Base-by-base conservation (phyloP, 2,888 invertebrate genomes). In the Holacanthella duospinosa region DNA sequence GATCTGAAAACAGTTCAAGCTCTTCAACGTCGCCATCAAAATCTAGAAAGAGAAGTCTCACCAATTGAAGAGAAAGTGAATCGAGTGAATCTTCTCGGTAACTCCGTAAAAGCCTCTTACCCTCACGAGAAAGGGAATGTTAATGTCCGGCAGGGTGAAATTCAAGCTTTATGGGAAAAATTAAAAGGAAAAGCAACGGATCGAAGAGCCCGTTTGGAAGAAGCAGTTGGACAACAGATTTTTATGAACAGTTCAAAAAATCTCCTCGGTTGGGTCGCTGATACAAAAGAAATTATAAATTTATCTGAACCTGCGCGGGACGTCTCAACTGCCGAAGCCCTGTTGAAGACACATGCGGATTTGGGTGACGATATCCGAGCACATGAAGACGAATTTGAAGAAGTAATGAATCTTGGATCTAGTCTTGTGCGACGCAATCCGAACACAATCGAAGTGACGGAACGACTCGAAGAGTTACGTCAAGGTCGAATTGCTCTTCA, bases 201-300 rank as follows among this genome's bases (percentile, higher is more conserved):
- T 73, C 80, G 94, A 0, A 83, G 93, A 69, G 84, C 86, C 1
- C 81, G 92, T 56, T 82, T 99, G 36, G 93, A 95, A 78, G 92
- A 91, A 75, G 93, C 94, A 1, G 94, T 96, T 2, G 96, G 96
- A 0, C 88, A 91, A 75, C 94, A 96, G 78, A 90, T 95, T 75
- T 93, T 94, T 78, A 87, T 87, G 75, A 87, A 85, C 75, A 89
- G 90, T 75, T 86, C 88, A 16, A 86, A 88, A 71, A 88, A 86
- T 70, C 73, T 82, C 63, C 79, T 89, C n/a, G 84, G 84, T 65
- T 93, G 93, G 92, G 83, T 89, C 6, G 84, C 85, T 72, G 85
- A 86, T 68, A 85, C 89, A 1, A 88, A 89, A 73, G 87, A 87
- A 72, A 85, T 86, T 61, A 78, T 93, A 60, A 85, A 88, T 57